Evolutionary conservation across 2,113 vertebrate genomes (phyloP).

Genomic region (Gadus chalcogrammus): DNA sequence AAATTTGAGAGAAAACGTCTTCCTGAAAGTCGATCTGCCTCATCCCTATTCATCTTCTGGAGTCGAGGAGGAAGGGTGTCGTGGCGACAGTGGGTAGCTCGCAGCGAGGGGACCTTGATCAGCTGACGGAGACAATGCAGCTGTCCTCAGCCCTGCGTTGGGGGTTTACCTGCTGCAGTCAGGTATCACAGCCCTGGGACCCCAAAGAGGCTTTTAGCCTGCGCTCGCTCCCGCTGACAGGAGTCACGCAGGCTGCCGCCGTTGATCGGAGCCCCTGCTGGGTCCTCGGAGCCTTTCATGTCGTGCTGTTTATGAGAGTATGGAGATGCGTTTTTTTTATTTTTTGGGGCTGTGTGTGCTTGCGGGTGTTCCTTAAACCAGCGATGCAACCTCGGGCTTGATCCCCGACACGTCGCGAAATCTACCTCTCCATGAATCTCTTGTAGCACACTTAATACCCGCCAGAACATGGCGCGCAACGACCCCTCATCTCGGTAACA

Average conservation of each 20-base stretch:
- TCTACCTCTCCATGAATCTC: constrained; percentile 81
- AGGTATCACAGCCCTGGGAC: constrained; percentile 69
- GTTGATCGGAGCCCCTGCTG: constrained; percentile 63
- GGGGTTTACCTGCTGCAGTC: constrained; percentile 67
- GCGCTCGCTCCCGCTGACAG: constrained; percentile 66
- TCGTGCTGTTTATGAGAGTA: constrained; percentile 73
- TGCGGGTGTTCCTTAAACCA: constrained; percentile 70
- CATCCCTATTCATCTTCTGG: constrained; percentile 45
- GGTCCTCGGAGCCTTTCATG: constrained; percentile 64
- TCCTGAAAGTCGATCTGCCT: constrained; percentile 41
- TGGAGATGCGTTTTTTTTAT: constrained; percentile 50
- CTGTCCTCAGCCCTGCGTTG: constrained; percentile 54
- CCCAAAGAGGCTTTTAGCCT: constrained; percentile 76
- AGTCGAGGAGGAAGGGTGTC: constrained; percentile 14
- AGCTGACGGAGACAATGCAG: constrained; percentile 61
- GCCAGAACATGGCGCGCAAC: constrained; percentile 68
- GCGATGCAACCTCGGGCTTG: constrained; percentile 71
- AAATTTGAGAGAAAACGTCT: constrained; percentile 10
- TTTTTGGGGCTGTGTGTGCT: constrained; percentile 24
- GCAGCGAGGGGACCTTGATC: constrained; percentile 58
- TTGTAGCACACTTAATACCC: constrained; percentile 79
- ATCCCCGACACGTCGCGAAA: constrained; percentile 72
- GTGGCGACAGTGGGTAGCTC: background rate
- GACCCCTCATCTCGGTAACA: constrained; percentile 71
- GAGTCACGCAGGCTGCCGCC: constrained; percentile 61